phyloP scores from a whole-genome alignment of 2,113 vertebrate species.

The Pleuronectes platessa region DNA sequence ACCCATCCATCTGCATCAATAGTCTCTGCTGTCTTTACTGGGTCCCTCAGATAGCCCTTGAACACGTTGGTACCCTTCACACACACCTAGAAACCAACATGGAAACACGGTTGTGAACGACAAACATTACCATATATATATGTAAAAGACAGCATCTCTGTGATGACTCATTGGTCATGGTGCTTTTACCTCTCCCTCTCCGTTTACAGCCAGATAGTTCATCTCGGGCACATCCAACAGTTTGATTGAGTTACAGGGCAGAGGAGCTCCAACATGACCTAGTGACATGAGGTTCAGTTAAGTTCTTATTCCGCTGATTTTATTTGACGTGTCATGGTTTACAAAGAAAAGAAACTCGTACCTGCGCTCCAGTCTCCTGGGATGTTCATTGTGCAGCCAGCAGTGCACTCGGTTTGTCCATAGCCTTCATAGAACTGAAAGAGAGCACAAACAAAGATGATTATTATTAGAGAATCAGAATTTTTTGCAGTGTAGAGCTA shows the following conservation, averaged over 20 bases:
- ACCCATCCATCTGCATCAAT: constrained; percentile 93
- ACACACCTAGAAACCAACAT: constrained; percentile 84
- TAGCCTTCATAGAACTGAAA: constrained; percentile 96
- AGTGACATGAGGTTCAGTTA: neutral
- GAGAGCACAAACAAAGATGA: neutral
- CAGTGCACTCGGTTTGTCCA: constrained; percentile 96
- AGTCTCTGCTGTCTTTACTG: constrained; percentile 88
- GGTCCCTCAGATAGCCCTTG: constrained; percentile 92
- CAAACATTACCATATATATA: neutral
- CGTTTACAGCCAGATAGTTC: constrained; percentile 91
- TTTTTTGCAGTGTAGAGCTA: neutral
- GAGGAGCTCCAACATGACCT: constrained; percentile 95
- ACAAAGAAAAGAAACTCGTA: constrained; percentile 53
- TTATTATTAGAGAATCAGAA: neutral
- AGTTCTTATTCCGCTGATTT: neutral
- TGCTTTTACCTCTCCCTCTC: constrained; percentile 93
- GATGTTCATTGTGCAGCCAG: constrained; percentile 87
- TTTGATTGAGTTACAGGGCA: constrained; percentile 91
- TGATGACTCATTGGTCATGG: neutral
- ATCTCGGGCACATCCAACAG: constrained; percentile 95
- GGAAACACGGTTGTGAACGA: neutral
- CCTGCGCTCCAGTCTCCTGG: constrained; percentile 96
- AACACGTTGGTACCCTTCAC: constrained; percentile 94
- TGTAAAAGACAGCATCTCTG: neutral
- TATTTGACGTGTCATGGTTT: neutral